phyloP scores from a whole-genome alignment of 2,113 vertebrate species.

The Rhipidura dahli region DNA sequence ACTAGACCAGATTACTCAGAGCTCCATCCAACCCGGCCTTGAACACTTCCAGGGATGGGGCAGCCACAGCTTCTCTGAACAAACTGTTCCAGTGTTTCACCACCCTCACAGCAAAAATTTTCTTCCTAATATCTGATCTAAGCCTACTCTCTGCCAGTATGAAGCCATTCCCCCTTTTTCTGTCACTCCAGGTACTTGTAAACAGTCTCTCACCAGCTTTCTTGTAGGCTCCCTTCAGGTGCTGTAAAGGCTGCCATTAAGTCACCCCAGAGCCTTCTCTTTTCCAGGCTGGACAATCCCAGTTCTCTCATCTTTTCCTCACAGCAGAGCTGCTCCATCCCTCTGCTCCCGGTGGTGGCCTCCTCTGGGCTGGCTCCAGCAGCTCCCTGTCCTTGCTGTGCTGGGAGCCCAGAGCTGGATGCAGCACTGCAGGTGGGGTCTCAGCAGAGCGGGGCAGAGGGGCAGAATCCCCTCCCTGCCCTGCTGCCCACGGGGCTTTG shows the following conservation, averaged over 20 bases:
- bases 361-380: not conserved
- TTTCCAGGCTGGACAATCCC: rapidly evolving
- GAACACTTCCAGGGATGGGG: not conserved
- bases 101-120: not conserved
- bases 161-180: rapidly evolving
- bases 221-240: rapidly evolving
- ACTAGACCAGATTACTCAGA: not conserved
- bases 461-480: not conserved
- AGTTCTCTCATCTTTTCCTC: not conserved
- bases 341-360: not conserved
- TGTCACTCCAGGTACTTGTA: not conserved
- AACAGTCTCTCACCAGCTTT: not conserved
- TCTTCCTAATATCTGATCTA: not conserved
- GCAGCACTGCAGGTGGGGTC: not conserved
- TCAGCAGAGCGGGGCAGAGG: not conserved
- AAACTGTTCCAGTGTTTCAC: not conserved
- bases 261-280: rapidly evolving
- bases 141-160: not conserved
- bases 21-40: not conserved
- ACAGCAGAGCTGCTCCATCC: not conserved
- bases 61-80: not conserved
- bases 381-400: not conserved
- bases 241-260: rapidly evolving
- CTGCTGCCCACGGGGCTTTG: not conserved
- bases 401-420: not conserved